Conservation (phyloP, 2,797 vertebrate species). For the Nannoperca obscura region DNA sequence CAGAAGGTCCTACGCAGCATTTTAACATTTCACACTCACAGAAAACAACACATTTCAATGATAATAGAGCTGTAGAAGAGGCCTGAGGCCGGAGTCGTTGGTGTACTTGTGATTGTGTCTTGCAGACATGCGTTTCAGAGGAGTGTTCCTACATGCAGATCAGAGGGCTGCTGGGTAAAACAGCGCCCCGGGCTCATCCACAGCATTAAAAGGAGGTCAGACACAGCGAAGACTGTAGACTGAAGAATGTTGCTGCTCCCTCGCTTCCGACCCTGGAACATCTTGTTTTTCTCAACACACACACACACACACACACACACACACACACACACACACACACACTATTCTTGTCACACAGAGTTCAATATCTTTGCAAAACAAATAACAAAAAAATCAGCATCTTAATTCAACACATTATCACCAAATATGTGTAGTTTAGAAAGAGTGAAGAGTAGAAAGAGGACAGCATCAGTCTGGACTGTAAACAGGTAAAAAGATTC, state of each 20-base stretch:
- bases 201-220: slow-evolving; percentile 35
- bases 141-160: slow-evolving; percentile 26
- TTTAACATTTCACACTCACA: slow-evolving; percentile 27
- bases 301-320: too few relatives aligned
- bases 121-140: slow-evolving; percentile 28
- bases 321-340: background rate
- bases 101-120: slow-evolving; percentile 21
- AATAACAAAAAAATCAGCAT: slow-evolving; percentile 38
- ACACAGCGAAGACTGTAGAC: slow-evolving; percentile 7
- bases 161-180: slow-evolving; percentile 27
- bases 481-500: slow-evolving; percentile 55
- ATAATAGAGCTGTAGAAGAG: slow-evolving; percentile 17
- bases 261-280: slow-evolving; percentile 5
- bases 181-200: slow-evolving; percentile 1
- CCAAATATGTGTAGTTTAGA: slow-evolving; percentile 28
- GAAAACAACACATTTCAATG: slow-evolving; percentile 28
- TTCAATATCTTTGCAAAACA: slow-evolving; percentile 36
- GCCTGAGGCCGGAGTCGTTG: slow-evolving; percentile 26
- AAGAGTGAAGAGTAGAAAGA: slow-evolving; percentile 29
- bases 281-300: slow-evolving; percentile 8
- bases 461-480: slow-evolving; percentile 35
- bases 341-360: slow-evolving; percentile 15
- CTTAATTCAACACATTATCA: slow-evolving; percentile 44
- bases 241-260: slow-evolving; percentile 14
- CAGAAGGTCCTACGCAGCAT: slow-evolving; percentile 6